Evolutionary conservation across 2,113 vertebrate genomes (phyloP), one percentile per base, ranked within the genome.

Genomic region (Saimiri boliviensis): DNA sequence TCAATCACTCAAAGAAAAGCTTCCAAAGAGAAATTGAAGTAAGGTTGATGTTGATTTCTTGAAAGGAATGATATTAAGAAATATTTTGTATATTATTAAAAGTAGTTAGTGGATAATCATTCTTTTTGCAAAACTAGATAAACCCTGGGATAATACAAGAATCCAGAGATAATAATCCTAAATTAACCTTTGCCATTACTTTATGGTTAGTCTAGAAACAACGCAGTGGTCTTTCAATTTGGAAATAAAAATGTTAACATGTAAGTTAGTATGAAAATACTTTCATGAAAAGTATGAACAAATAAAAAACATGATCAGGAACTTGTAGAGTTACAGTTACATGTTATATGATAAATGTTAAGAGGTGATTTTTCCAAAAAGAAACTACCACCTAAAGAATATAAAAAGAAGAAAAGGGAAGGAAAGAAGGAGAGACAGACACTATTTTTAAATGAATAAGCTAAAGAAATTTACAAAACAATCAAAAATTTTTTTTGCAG

Each of bases 151-250:
- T 66, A 47, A 88, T 60, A 32, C 8, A 19, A 11, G 80, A 95
- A 93, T 54, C 47, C 8, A 25, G 21, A 89, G 32, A 91, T 71
- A 7, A 82, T 73, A 73, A 79, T 89, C 12, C 30, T 73, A 71
- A 76, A 58, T 94, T 93, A 93, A 63, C 42, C 16, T 93, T 94
- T 87, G 32, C 32, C 54, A 21, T 95, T 70, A 77, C 2, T 88
- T 93, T 91, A 52, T 88, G n/a, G 52, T 84, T 71, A 74, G 25
- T 32, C 84, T 91, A 16, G 30, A 76, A 96, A 87, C 5, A 89
- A 86, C 60, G 79, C 68, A 92, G 25, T 94, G 74, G 8, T 74
- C 25, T 81, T 83, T 91, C 49, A 23, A 21, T 82, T 91, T 83
- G 58, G 45, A 82, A 91, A 83, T 91, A 45, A 86, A 95, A 93